Evolutionary conservation across 2,113 vertebrate species (phyloP), one percentile per base, ranked within the genome.

Genomic region (Neolamprologus devosi): DNA sequence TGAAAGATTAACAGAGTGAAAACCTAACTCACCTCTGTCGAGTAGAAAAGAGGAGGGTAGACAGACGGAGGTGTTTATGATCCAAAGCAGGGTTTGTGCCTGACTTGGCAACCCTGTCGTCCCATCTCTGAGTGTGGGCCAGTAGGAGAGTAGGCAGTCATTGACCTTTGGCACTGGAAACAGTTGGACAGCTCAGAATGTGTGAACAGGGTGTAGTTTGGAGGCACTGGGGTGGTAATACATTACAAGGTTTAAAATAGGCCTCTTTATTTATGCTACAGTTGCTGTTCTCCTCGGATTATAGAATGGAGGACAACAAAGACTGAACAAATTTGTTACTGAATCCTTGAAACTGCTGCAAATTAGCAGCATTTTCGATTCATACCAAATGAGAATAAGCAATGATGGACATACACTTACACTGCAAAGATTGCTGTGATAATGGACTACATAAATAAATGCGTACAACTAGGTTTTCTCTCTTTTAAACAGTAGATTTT

Each of bases 1-100:
- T 95, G 95, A 95, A 95, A 95, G 94, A 96, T 96, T 96, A 96
- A 96, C 95, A 96, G 95, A 95, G 95, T 95, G 94, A 92, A 94
- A 91, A 80, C 92, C 92, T 63, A 87, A 70, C 93, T 94, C 91
- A 93, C 88, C 94, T 93, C 91, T 60, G 78, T 78, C 35, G 85
- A 85, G 87, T 81, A 92, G 84, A 90, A 90, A 93, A 90, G 75
- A 91, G 85, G 81, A 87, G 83, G 65, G 83, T 80, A 87, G 92
- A 91, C 91, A 92, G 90, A 79, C 89, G 12, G 91, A 91, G 89
- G 91, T 93, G 93, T 96, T 96, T 95, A 93, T 94, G 93, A 93
- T 88, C 91, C 90, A 91, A 93, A 88, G 83, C 84, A 88, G 86
- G 73, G 81, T 94, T 90, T 94, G 87, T 87, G 93, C 88, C 90